Evolutionary conservation across 2,888 invertebrate genomes (phyloP), one percentile per base, ranked within the genome.

Genomic region (Oligia latruncula): DNA sequence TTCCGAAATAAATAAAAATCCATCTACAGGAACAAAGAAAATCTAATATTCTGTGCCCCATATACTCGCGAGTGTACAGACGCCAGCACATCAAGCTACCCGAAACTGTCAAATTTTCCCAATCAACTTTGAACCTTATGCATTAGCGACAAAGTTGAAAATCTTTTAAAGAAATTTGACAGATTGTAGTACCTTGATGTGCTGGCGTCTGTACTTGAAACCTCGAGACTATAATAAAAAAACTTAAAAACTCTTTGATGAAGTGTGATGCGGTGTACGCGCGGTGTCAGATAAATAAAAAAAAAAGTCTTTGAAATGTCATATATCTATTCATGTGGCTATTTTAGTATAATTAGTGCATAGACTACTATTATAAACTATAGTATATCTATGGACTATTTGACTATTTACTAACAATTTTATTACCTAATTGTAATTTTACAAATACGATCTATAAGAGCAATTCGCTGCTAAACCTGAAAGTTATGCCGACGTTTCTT

Each of bases 401-500:
- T 75, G 13, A 46, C 11, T 46, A 46, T 55, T 81, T 74, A 15
- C n/a, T 55, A 73, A 35, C 6, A 40, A 43, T 81, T 79, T 79
- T 29, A 13, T 23, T 40, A 40, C 5, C 0, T 64, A 46, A 73
- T 81, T 73, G 55, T 55, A 72, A 52, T 82, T 80, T 65, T 82
- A 20, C 8, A 43, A 64, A n/a, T n/a, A 58, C 74, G 52, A 52
- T 1, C 0, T 43, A n/a, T 60, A 82, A 67, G 13, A 82, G 23
- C 20, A 43, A 35, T 35, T 80, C 60, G 43, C 17, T 67, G 8
- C 5, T 46, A 35, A 35, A 43, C 2, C 17, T 67, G 13, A 52
- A 76, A 82, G 66, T 76, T 67, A 80, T 80, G 80, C 66, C 52
- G 52, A 60, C 17, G 23, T 82, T 82, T 15, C 60, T 82, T 13